phyloP scores from a whole-genome alignment of 2,797 vertebrate genomes.

The Masticophis lateralis region DNA sequence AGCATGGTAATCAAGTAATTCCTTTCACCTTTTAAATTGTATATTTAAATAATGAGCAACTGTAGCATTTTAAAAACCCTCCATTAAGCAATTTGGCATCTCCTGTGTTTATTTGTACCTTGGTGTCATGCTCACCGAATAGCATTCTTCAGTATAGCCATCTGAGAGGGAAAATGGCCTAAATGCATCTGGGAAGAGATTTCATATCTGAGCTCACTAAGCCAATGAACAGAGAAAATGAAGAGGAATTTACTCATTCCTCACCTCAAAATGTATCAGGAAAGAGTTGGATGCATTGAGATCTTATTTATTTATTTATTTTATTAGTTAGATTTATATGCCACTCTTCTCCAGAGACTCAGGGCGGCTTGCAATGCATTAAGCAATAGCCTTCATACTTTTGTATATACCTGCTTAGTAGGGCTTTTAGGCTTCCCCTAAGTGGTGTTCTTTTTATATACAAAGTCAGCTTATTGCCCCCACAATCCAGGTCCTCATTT shows the following conservation, averaged over 20 bases:
- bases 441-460: too few species aligned
- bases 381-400: too few species aligned
- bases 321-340: too few species aligned
- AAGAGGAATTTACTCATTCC: background rate
- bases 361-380: too few species aligned
- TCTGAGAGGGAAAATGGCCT: background rate
- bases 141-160: background rate
- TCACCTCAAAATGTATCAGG: background rate
- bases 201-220: background rate
- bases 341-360: too few species aligned
- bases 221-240: background rate
- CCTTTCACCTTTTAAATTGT: background rate
- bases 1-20: background rate
- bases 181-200: background rate
- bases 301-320: too few species aligned
- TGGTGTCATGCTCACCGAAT: too few species aligned
- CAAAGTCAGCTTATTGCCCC: too few species aligned
- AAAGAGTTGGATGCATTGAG: background rate
- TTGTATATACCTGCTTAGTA: too few species aligned
- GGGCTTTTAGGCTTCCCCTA: too few species aligned
- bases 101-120: background rate
- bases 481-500: too few species aligned
- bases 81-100: background rate
- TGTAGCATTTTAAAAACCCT: background rate
- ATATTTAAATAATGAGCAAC: background rate